These are phyloP conservation scores for Masnerella sp. DNA, from an alignment of 2,888 invertebrate species.

Conservation along the genomic window DNA sequence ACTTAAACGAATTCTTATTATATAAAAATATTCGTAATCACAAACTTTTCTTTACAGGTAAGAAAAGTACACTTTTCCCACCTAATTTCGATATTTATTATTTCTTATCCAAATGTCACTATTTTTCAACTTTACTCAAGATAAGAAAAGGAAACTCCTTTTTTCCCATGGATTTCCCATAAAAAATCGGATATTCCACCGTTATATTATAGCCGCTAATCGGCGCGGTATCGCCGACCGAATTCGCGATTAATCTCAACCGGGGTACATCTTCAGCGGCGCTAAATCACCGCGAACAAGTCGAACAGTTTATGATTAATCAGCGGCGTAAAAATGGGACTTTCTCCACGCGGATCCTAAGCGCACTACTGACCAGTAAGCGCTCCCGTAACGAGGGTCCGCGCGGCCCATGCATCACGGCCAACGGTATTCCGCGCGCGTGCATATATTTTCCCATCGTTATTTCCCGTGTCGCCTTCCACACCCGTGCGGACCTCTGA, in stretches of 20 bases:
- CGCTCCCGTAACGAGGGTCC: constrained; percentile 55
- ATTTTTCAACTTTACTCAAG: too few species aligned
- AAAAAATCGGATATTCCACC: constrained; percentile 1
- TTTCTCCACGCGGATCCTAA: constrained; percentile 52
- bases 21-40: too few species aligned
- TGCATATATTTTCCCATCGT: constrained; percentile 71
- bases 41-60: too few species aligned
- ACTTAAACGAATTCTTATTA: too few species aligned
- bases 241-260: constrained; percentile 42
- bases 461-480: constrained; percentile 64
- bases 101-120: too few species aligned
- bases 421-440: constrained; percentile 68
- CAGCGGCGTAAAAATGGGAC: constrained; percentile 28
- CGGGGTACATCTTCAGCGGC: constrained; percentile 21
- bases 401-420: constrained; percentile 67
- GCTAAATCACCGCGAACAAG: constrained; percentile 45
- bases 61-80: too few species aligned
- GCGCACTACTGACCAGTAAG: constrained; percentile 64
- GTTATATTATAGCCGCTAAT: constrained; percentile 25
- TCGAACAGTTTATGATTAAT: constrained; percentile 46
- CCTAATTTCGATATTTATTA: too few species aligned
- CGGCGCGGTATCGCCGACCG: constrained; percentile 15
- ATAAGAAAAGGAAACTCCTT: too few species aligned
- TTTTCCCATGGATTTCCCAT: constrained; percentile 47
- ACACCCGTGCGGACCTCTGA: constrained; percentile 63